Base-by-base conservation (phyloP, 2,888 invertebrate species). In the Abrostola triplasia region DNA sequence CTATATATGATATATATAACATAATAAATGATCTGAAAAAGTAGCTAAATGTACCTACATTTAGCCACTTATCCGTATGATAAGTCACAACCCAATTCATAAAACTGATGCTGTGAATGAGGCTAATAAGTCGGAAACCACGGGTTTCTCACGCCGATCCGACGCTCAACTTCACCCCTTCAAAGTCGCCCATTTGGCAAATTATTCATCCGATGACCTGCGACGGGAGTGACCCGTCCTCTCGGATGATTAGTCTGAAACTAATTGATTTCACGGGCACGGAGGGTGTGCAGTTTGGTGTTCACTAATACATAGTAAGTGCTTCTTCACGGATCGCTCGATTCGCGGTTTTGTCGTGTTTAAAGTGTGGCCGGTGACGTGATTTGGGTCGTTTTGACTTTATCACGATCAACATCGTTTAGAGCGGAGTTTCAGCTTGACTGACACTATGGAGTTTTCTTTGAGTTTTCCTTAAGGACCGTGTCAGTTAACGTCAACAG, bases 201-300 rank as follows among this genome's bases (percentile, higher is more conserved):
- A 90, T 89, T 88, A 89, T 90, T 90, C 85, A 88, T 81, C 81
- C 82, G 74, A 72, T 83, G 86, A 84, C 84, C 85, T 83, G 79
- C 70, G 82, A 81, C 75, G 83, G 76, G 66, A 80, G 83, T 84
- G 84, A 85, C 86, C 88, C 87, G 81, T 80, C 80, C 82, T 82
- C 71, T 78, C 83, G 82, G 83, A 82, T 86, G 86, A 90, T 90
- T 90, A 89, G 86, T 86, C 82, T 79, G 81, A 85, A 85, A 84
- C 86, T 89, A 89, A 90, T 89, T 90, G 88, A 89, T 90, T 88
- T 84, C 79, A 84, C 80, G 82, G 80, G 68, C 68, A 75, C 66
- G 73, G 58, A 60, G 13, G 66, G 44, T 41, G 51, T 44, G 53
- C 50, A 24, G 58, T 44, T 38, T 6, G 64, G 53, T 51, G 48